These are phyloP conservation scores for Gonocerus acuteangulatus DNA, from an alignment of 2,888 invertebrate species.

Conservation along the genomic window DNA sequence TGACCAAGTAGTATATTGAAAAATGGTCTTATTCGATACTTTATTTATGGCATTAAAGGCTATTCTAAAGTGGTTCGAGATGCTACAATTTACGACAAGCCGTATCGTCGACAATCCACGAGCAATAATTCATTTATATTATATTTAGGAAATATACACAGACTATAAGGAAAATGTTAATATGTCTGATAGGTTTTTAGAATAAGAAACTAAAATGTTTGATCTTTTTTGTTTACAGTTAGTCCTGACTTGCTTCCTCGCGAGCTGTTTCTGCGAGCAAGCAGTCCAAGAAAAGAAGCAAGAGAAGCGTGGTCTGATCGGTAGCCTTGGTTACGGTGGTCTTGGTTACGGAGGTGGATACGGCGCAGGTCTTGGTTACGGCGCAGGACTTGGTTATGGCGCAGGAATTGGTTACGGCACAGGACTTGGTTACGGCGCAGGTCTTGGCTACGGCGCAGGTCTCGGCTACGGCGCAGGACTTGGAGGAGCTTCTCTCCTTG, in stretches of 20 bases:
- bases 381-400: neutral
- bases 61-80: too few species aligned
- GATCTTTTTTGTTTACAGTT: constrained; percentile 1
- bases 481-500: too few species aligned
- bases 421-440: neutral
- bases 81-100: too few species aligned
- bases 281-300: constrained; percentile 14
- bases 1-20: too few species aligned
- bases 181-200: too few species aligned
- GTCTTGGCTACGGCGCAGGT: neutral
- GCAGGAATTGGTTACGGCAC: neutral
- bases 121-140: too few species aligned
- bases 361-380: neutral
- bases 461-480: neutral
- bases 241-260: constrained; percentile 13
- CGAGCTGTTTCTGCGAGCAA: constrained; percentile 14
- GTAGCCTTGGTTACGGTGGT: neutral
- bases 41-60: too few species aligned
- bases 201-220: too few species aligned
- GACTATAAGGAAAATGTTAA: too few species aligned
- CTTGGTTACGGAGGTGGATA: constrained; percentile 2
- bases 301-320: constrained; percentile 15
- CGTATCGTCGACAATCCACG: too few species aligned
- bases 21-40: too few species aligned
- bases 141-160: too few species aligned